Evolutionary conservation across 2,888 invertebrate genomes (phyloP), one percentile per base, ranked within the genome.

Genomic region (Caenorhabditis drosophilae): DNA sequence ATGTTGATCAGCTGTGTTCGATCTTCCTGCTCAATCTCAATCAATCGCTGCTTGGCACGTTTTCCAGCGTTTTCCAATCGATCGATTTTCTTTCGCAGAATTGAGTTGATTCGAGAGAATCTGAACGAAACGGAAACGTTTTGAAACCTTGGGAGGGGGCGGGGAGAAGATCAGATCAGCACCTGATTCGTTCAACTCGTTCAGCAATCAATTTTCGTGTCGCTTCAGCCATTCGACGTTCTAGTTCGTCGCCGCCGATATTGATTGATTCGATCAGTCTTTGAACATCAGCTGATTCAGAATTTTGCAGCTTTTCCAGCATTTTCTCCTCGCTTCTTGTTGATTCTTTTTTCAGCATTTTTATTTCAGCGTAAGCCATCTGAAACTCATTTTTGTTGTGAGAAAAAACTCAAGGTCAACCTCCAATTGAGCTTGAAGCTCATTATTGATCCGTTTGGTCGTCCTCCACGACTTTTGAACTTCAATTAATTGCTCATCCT

Each of bases 181-280:
- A 70, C 67, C 71, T 49, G 23, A 68, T 57, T 18, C 62, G 49
- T 41, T 66, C 54, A 2, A 73, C 61, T 40, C 53, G 48, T 44
- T 73, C 69, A 0, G 59, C 54, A 11, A 81, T 69, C 42, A 81
- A 46, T 46, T 76, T 77, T 36, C 81, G 56, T n/a, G 79, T 73
- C 7, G 71, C 68, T 47, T 81, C 81, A 34, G 74, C 81, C 51
- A 79, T 63, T 42, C 81, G 56, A 40, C 81, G 54, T 52, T 81
- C 80, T 42, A 73, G 18, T 56, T 82, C 81, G 15, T 52, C 53
- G 4, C 77, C 80, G 9, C 56, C 70, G 4, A 67, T 38, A 23
- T 69, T 63, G 7, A 80, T 67, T 4, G 70, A 61, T n/a, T 76
- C 76, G 2, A 69, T 68, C 7, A 80, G 47, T 18, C 76, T 42